These are phyloP conservation scores for Halotydeus destructor DNA, from an alignment of 1,140 invertebrate species.

Conservation along the genomic window DNA sequence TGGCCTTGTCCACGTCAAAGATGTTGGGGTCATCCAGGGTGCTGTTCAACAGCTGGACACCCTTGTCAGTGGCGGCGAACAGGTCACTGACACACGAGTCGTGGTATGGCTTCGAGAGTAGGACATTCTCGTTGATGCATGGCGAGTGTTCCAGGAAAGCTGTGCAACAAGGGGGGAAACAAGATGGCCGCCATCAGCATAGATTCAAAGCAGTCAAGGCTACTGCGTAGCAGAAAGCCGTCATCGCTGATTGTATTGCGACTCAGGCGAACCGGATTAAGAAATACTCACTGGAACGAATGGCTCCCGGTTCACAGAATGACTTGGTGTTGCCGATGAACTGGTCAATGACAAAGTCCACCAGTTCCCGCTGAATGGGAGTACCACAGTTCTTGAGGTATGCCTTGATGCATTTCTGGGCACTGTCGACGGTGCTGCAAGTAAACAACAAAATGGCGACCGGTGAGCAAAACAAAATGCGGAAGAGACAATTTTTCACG, in stretches of 20 bases:
- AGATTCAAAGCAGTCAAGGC: neutral
- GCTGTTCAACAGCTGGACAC: neutral
- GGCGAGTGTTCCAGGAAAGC: slow-evolving; percentile 13
- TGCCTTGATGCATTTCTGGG: slow-evolving; percentile 15
- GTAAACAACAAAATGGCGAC: neutral
- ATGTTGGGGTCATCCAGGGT: neutral
- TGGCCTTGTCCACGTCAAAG: slow-evolving; percentile 1
- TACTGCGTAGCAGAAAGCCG: too few species aligned
- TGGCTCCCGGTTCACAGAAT: slow-evolving; percentile 16
- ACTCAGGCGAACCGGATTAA: too few species aligned
- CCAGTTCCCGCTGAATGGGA: slow-evolving; percentile 19
- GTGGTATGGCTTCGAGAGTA: slow-evolving; percentile 4
- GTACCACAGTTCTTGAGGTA: slow-evolving; percentile 19
- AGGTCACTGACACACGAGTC: neutral
- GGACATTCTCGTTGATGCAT: slow-evolving; percentile 14
- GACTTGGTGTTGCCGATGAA: slow-evolving; percentile 15
- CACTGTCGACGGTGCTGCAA: slow-evolving; percentile 16
- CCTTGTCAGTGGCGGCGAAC: neutral
- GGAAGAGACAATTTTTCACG: neutral
- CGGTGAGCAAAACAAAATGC: neutral
- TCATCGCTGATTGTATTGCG: too few species aligned
- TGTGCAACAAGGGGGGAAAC: neutral
- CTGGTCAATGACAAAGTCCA: slow-evolving; percentile 17
- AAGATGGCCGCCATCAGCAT: neutral
- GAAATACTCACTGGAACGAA: slow-evolving; percentile 6